Evolutionary conservation across 2,797 vertebrate genomes (phyloP), one percentile per base, ranked within the genome.

Genomic region (Dryobates pubescens): DNA sequence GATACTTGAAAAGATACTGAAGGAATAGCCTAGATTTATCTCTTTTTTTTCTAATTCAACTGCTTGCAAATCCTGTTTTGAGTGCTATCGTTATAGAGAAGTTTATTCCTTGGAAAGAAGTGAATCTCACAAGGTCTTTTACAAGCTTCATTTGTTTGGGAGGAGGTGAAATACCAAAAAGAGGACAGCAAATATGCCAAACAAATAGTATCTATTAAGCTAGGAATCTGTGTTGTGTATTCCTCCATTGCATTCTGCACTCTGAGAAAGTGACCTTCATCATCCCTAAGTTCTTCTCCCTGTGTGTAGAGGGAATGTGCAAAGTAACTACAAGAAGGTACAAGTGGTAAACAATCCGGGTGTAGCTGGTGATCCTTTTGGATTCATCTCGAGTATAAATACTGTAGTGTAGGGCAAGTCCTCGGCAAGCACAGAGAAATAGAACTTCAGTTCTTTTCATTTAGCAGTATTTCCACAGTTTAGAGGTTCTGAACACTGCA

Each of bases 121-220:
- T 92, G 87, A 86, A 94, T 92, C 70, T 96, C 23, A 13, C 67
- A 89, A 77, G 69, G 76, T 93, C 82, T 90, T 93, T 93, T 93
- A 73, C 73, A 94, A 85, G 89, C 84, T 89, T 94, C 82, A 92
- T 93, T 94, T 95, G 27, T 74, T 94, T 92, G 54, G 86, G 63
- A 83, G 73, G 63, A 78, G 19, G 61, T 67, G 69, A 89, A 94
- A 93, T 54, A 81, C 56, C 59, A 54, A 81, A 84, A 90, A 75
- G 30, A 9, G 38, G 34, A 63, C 63, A 92, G 86, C 72, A 95
- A 72, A 90, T 92, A 83, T 23, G 17, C 76, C 79, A 71, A 93
- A 93, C 75, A 94, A 88, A 93, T 93, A 94, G 56, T 90, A 43
- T 78, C 76, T 93, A 3, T 92, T 89, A 92, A 75, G 61, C 53